Percentiles rank a stretch among this genome's conserved stretches.
phyloP scores from a whole-genome alignment of 2,113 vertebrate genomes.

The Siphamia tubifer region DNA sequence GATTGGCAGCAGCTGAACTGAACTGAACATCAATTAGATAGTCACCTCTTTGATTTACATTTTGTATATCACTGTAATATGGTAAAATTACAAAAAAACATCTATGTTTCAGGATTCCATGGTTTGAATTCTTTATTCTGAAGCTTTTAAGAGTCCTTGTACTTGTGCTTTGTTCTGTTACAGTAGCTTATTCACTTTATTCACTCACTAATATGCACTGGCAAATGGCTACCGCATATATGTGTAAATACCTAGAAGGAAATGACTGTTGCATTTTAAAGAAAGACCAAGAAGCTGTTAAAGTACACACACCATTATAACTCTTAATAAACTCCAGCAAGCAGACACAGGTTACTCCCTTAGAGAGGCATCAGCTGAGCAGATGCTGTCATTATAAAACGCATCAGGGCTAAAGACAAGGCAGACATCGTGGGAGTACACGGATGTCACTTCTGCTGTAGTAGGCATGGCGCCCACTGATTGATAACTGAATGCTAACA shows the following conservation, averaged over 20 bases:
- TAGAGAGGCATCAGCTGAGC: slow-evolving; percentile 39
- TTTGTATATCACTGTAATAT: slow-evolving; percentile 26
- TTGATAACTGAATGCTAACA: slow-evolving; percentile 59
- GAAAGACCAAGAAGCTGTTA: background rate
- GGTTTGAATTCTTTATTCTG: slow-evolving; percentile 16
- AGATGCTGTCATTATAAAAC: slow-evolving; percentile 33
- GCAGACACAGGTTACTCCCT: background rate
- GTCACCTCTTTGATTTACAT: too few species aligned
- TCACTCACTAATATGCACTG: slow-evolving; percentile 2
- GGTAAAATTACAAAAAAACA: slow-evolving; percentile 32
- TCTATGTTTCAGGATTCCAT: slow-evolving; percentile 27
- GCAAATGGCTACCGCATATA: background rate
- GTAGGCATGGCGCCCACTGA: slow-evolving; percentile 32
- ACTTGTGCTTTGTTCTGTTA: background rate
- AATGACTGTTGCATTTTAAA: slow-evolving; percentile 2
- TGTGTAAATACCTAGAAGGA: background rate
- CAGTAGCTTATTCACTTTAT: slow-evolving; percentile 7
- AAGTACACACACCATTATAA: slow-evolving; percentile 11
- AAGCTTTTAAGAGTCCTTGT: slow-evolving; percentile 18
- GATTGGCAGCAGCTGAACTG: too few species aligned
- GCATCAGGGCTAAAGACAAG: slow-evolving; percentile 24
- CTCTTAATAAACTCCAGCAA: background rate
- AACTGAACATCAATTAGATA: too few species aligned
- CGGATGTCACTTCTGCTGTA: slow-evolving; percentile 38
- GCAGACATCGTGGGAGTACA: slow-evolving; percentile 40